Evolutionary conservation across 2,797 vertebrate genomes (phyloP), one percentile per base, ranked within the genome.

Genomic region (Perodicticus potto): DNA sequence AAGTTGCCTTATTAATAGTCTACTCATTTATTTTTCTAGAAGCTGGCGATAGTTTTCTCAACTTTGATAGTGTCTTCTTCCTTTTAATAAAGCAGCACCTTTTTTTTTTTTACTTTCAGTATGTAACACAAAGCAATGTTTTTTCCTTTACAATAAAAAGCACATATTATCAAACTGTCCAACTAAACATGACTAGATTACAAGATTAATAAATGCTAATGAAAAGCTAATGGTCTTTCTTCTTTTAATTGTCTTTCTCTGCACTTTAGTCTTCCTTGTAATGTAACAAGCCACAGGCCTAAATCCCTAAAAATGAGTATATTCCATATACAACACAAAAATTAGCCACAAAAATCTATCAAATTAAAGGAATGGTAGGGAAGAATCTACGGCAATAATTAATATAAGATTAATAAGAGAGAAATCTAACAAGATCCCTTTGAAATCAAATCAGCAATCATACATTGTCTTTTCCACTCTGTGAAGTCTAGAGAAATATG

Each of bases 11-110:
- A 45, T 53, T 95, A 93, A 94, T 61, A 86, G 34, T 83, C 61
- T 67, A 82, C 37, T 93, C 57, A 86, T 86, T 92, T 91, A 86
- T 95, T 97, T 96, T 84, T 70, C 57, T 76, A 74, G 40, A 78
- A 57, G 34, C 20, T 93, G n/a, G 82, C 37, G 34, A 95, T 59
- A 69, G 14, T 93, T 97, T 96, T 91, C 63, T 91, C 77, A 95
- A 67, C 17, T 94, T 95, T 86, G 13, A 59, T 72, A 77, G 53
- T 84, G 40, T 91, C 83, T 94, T 89, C 23, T 73, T 93, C 76
- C 72, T 93, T 88, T 94, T 77, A 16, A 91, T 69, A 93, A 94
- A 96, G 57, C 43, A 94, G 49, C 76, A 57, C 3, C 5, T 67
- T 93, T 86, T 81, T 81, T 34, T 86, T 81, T 81, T 34, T 73